Conservation (phyloP, 2,888 invertebrate species). For the Microplitis manilae region DNA sequence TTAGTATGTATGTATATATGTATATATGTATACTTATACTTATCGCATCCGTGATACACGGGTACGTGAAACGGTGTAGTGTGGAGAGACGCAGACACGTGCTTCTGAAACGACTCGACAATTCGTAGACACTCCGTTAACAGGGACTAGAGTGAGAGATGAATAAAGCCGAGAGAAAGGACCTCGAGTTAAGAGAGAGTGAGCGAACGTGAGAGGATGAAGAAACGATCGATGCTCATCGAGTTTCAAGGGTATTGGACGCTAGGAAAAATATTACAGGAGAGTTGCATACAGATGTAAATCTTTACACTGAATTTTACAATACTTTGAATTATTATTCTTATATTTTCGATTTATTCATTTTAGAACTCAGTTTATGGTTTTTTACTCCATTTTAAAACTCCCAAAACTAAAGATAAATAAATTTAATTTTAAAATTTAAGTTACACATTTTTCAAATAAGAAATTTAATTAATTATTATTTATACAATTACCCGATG, state of each 20-base stretch:
- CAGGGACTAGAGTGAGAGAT: conserved; percentile 35
- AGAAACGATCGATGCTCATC: conserved; percentile 50
- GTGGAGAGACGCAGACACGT: conserved; percentile 43
- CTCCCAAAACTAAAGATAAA: too few species aligned
- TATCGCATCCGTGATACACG: conserved; percentile 6
- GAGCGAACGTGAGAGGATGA: conserved; percentile 38
- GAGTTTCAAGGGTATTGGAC: conserved; percentile 48
- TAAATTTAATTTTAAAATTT: too few species aligned
- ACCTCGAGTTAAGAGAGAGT: conserved; percentile 21
- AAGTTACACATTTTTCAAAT: too few species aligned
- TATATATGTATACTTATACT: conserved; percentile 11
- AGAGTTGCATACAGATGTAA: conserved; percentile 42
- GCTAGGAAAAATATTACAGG: conserved; percentile 29
- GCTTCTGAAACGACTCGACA: conserved; percentile 49
- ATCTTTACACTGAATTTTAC: conserved; percentile 48
- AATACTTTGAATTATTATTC: background rate
- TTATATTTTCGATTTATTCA: background rate
- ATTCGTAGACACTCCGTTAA: conserved; percentile 59
- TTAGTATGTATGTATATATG: too few species aligned
- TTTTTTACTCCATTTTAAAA: background rate
- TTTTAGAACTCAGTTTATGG: background rate
- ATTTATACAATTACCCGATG: too few species aligned
- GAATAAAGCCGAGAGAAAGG: conserved; percentile 15
- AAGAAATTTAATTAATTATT: too few species aligned
- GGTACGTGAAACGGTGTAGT: background rate